These are phyloP conservation scores for Oeneis ivallda DNA, from an alignment of 2,888 invertebrate genomes.

Conservation along the genomic window DNA sequence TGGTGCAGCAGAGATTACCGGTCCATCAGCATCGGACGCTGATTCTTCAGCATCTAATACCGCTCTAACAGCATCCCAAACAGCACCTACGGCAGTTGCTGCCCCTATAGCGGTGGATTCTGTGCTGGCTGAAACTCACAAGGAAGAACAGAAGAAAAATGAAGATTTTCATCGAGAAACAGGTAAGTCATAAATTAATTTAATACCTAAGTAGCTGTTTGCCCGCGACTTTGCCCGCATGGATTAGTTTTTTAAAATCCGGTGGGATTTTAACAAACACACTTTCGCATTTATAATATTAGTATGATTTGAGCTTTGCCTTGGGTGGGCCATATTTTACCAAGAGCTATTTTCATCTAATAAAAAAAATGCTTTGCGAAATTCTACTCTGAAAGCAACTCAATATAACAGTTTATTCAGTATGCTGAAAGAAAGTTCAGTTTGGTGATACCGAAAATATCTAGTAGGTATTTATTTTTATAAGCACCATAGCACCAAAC, in stretches of 20 bases:
- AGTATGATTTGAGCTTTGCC: too few relatives aligned
- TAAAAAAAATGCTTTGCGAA: not conserved
- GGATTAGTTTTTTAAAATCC: too few relatives aligned
- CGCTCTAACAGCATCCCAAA: slow-evolving; percentile 36
- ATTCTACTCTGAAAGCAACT: not conserved
- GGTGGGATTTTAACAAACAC: too few relatives aligned
- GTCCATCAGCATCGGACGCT: slow-evolving; percentile 32
- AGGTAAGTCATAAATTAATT: slow-evolving; percentile 51
- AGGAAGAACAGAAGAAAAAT: slow-evolving; percentile 51
- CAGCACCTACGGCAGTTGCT: slow-evolving; percentile 31
- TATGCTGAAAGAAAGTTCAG: not conserved
- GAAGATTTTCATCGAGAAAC: slow-evolving; percentile 57
- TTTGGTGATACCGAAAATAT: not conserved
- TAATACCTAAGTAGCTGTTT: not conserved
- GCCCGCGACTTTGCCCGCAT: too few relatives aligned
- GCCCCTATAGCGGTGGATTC: slow-evolving; percentile 50
- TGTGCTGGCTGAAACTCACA: slow-evolving; percentile 59
- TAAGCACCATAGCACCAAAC: not conserved
- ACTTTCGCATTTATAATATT: too few relatives aligned
- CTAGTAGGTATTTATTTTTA: too few relatives aligned
- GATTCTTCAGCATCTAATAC: slow-evolving; percentile 39
- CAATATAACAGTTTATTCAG: not conserved
- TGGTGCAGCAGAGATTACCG: slow-evolving; percentile 30
- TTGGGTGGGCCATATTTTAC: not conserved
- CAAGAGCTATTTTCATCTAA: not conserved